Base-by-base conservation (phyloP, 1,140 invertebrate species). In the Leptopilina boulardi region DNA sequence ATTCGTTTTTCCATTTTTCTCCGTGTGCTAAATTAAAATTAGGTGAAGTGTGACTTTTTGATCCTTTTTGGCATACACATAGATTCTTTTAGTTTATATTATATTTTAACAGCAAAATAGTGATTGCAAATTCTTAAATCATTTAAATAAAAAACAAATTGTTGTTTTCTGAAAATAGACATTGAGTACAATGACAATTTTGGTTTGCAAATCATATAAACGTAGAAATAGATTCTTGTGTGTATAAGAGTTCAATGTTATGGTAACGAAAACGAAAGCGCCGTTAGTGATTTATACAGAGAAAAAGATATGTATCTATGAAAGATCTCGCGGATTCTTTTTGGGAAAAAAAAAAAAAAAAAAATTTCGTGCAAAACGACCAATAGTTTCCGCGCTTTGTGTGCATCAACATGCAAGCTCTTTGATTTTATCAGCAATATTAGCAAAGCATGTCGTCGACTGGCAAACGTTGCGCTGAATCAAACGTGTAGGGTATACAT, bases 361-460 rank as follows among this genome's bases (percentile, higher is more conserved):
- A 56, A 56, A 56, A 56, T 21, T 23, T 56, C 54, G 21, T 56
- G 19, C 54, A 56, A 56, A 56, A 56, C 54, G 19, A 56, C 18
- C 54, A 56, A 56, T 56, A 56, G 54, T 56, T 56, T 56, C 54
- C 54, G 54, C 54, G 54, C 54, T 56, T 56, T n/a, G n/a, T 56
- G 21, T 56, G 54, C 54, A 56, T 56, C 54, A 30, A 42, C 80
- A 66, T 74, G 74, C 71, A 77, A 77, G n/a, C 77, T 83, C 83
- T n/a, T n/a, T n/a, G 85, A 86, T 86, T 80, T 85, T 81, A 82
- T 82, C 77, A 72, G 66, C 73, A 84, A 85, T 86, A 85, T 86
- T 84, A 78, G 84, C 77, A n/a, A 70, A 84, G 80, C 82, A 66
- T 80, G n/a, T n/a, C n/a, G 80, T 81, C 81, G 79, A 77, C 38